Conservation (phyloP, 2,888 invertebrate genomes). For the Eristalis intricaria region DNA sequence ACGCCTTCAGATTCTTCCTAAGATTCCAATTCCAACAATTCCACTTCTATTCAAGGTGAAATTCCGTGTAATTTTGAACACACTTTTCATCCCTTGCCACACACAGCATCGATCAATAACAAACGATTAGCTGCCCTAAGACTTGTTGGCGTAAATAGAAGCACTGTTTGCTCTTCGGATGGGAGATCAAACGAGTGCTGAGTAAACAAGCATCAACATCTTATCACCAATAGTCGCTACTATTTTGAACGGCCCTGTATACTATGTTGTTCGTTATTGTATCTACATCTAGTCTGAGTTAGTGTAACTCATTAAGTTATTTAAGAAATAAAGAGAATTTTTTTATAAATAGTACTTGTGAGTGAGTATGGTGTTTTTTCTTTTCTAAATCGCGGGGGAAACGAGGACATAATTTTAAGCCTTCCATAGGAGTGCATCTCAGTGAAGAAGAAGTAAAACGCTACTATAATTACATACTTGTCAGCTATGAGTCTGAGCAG, state of each 20-base stretch:
- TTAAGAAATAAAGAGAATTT: slow-evolving; percentile 62
- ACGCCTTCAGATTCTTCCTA: no score
- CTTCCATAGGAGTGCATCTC: no score
- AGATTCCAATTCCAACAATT: no score
- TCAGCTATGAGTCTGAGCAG: no score
- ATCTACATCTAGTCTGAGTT: slow-evolving; percentile 67
- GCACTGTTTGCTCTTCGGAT: neutral
- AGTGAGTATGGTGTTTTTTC: neutral
- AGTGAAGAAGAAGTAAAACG: no score
- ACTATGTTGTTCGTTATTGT: slow-evolving; percentile 58
- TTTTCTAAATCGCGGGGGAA: neutral
- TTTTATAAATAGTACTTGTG: slow-evolving; percentile 42
- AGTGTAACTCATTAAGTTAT: slow-evolving; percentile 43
- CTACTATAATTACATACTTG: no score
- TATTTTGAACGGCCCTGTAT: neutral
- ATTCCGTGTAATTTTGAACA: neutral
- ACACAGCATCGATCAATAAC: neutral
- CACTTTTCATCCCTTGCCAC: neutral
- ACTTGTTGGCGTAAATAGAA: neutral
- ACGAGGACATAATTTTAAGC: no score
- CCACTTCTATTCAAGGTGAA: no score
- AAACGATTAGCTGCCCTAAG: neutral
- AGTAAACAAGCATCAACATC: neutral
- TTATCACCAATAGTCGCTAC: neutral
- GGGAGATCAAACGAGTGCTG: neutral